A percentile compares a stretch with the other conserved stretches of the same genome.
phyloP scores from a whole-genome alignment of 2,797 vertebrate species.

The Parotocinclus haroldoi region DNA sequence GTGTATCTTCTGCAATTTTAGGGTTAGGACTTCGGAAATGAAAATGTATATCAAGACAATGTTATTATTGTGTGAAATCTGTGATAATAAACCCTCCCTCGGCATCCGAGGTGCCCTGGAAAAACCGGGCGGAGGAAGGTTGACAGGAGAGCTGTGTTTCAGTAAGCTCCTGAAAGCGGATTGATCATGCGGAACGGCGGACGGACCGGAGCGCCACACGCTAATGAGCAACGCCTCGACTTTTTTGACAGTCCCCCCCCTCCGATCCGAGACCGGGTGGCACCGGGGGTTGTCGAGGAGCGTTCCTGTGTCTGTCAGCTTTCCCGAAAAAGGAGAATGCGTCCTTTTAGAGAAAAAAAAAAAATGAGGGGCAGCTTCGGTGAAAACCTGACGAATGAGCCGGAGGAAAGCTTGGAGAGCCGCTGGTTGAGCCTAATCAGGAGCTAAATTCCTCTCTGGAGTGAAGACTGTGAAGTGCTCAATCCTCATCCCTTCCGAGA shows the following conservation, averaged over 20 bases:
- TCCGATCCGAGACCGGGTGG: constrained; percentile 4
- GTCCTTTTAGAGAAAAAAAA: constrained; percentile 37
- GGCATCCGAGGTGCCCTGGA: too few relatives aligned
- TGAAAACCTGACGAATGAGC: constrained; percentile 14
- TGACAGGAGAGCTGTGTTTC: constrained; percentile 1
- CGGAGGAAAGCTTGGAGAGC: not conserved
- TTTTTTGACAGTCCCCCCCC: constrained; percentile 16
- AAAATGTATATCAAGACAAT: too few relatives aligned
- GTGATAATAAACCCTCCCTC: too few relatives aligned
- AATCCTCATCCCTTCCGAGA: constrained; percentile 7
- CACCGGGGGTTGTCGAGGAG: constrained; percentile 17
- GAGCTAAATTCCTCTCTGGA: constrained; percentile 9
- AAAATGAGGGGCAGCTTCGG: constrained; percentile 8
- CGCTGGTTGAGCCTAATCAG: constrained; percentile 31
- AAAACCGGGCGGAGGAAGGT: not conserved
- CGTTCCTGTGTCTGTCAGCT: not conserved
- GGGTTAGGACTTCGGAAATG: too few relatives aligned
- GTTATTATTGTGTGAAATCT: too few relatives aligned
- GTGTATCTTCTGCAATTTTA: too few relatives aligned
- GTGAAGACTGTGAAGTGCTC: not conserved
- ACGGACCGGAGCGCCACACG: not conserved
- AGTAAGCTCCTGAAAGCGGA: not conserved
- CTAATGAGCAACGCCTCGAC: constrained; percentile 26
- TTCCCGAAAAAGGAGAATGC: constrained; percentile 21
- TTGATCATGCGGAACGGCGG: not conserved